phyloP scores from a whole-genome alignment of 2,113 vertebrate genomes.

The Tretioscincus oriximinensis region DNA sequence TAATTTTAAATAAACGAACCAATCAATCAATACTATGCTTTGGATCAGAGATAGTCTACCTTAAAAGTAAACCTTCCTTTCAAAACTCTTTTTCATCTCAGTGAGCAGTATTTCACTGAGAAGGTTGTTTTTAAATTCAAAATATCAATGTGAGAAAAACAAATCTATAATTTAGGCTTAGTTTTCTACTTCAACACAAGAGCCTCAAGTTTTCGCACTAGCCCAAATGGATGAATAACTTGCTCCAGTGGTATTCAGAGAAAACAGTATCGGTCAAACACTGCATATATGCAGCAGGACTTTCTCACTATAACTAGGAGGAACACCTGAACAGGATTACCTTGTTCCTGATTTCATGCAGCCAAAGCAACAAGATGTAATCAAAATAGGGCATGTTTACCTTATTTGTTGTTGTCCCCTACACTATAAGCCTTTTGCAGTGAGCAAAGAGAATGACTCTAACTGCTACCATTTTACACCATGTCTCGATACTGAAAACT shows the following conservation, averaged over 20 bases:
- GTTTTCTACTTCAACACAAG: background rate
- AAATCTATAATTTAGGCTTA: background rate
- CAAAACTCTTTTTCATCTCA: background rate
- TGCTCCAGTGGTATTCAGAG: background rate
- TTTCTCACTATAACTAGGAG: too few species aligned
- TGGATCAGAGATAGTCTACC: background rate
- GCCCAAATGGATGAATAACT: background rate
- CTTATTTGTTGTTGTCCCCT: too few species aligned
- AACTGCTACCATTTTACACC: too few species aligned
- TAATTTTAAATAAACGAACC: too few species aligned
- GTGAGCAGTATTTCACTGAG: background rate
- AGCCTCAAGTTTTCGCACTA: background rate
- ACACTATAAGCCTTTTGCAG: too few species aligned
- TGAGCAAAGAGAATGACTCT: too few species aligned
- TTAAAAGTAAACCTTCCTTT: background rate
- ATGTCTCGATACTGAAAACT: too few species aligned
- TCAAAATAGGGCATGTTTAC: too few species aligned
- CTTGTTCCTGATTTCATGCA: background rate
- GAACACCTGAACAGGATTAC: background rate
- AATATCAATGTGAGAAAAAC: too few species aligned
- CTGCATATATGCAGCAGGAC: too few species aligned
- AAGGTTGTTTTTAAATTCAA: background rate
- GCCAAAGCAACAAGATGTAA: background rate
- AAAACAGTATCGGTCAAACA: background rate
- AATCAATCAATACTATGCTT: background rate